phyloP scores from a whole-genome alignment of 1,140 invertebrate species.

The Drosophila seguyi region DNA sequence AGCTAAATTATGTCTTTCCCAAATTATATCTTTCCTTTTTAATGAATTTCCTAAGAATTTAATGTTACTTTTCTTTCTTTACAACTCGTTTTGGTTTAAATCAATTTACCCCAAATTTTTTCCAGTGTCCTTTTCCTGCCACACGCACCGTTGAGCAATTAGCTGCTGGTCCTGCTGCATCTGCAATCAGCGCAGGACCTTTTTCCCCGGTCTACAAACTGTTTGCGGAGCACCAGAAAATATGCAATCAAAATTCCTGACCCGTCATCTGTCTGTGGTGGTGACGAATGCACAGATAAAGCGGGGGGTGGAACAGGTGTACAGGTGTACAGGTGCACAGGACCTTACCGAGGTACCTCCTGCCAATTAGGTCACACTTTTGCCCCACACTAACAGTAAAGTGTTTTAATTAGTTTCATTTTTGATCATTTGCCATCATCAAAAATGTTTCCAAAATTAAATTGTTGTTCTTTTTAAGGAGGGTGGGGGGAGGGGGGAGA shows the following conservation, averaged over 20 bases:
- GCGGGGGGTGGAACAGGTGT: too few species aligned
- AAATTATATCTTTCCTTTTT: too few species aligned
- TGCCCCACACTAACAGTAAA: not conserved
- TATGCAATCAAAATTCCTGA: conserved; percentile 51
- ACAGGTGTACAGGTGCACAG: not conserved
- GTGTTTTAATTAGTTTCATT: conserved; percentile 48
- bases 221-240: not conserved
- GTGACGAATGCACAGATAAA: conserved; percentile 20
- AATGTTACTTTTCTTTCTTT: too few species aligned
- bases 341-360: not conserved
- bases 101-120: not conserved
- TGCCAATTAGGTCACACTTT: conserved; percentile 16
- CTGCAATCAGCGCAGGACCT: conserved; percentile 22
- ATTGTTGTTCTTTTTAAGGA: conserved; percentile 2
- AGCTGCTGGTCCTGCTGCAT: conserved; percentile 23
- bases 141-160: conserved; percentile 28
- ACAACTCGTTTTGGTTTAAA: too few species aligned
- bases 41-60: not conserved
- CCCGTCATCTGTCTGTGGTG: not conserved
- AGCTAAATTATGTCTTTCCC: not conserved
- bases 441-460: conserved; percentile 23
- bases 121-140: not conserved
- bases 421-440: conserved; percentile 11
- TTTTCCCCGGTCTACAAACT: not conserved
- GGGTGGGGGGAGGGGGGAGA: too few species aligned